Conservation (phyloP, 2,888 invertebrate species). For the Zygogramma bicolorata region DNA sequence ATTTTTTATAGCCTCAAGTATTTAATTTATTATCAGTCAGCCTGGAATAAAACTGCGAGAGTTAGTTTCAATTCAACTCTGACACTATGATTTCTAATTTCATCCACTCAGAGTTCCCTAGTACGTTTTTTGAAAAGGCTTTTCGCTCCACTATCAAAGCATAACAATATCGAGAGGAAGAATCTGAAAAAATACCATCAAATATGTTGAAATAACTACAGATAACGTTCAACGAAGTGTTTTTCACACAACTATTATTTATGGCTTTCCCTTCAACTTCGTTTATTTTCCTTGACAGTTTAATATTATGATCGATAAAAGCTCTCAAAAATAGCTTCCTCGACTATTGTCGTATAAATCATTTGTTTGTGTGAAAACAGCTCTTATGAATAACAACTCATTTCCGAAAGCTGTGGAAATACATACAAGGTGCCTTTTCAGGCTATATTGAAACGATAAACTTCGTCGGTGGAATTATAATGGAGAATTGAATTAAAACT, state of each 20-base stretch:
- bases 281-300: constrained; percentile 24
- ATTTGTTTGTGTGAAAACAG: constrained; percentile 35
- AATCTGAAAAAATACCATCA: neutral
- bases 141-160: no score
- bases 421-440: neutral
- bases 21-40: no score
- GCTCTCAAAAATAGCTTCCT: constrained; percentile 24
- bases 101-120: no score
- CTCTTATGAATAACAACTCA: constrained; percentile 26
- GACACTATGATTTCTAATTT: no score
- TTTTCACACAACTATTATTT: constrained; percentile 22
- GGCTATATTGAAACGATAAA: neutral
- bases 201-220: neutral
- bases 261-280: constrained; percentile 25
- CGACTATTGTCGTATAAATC: constrained; percentile 32
- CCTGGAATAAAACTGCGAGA: no score
- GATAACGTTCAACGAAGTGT: neutral
- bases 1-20: no score
- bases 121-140: no score
- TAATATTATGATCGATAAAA: constrained; percentile 33
- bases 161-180: no score
- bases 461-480: neutral
- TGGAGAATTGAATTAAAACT: neutral
- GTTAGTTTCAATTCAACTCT: no score
- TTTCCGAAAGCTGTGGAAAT: constrained; percentile 1